Conservation (phyloP, 2,113 vertebrate species). For the Taxidea taxus region DNA sequence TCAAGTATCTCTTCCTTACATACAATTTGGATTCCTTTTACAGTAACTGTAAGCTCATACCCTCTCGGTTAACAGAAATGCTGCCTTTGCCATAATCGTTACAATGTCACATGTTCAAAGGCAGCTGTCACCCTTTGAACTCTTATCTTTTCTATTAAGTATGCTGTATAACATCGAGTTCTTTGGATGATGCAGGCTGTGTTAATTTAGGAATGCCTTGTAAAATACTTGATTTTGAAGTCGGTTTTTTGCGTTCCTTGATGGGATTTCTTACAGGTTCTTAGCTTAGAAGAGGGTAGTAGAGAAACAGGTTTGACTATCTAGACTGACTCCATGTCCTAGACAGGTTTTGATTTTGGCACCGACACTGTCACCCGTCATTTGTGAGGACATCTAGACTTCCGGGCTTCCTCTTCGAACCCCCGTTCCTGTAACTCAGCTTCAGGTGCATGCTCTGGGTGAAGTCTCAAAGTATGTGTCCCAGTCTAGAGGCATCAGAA, state of each 20-base stretch:
- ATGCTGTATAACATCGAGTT: neutral
- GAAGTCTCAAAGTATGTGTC: neutral
- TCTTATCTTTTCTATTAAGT: constrained; percentile 28
- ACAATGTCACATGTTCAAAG: neutral
- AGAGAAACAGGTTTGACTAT: neutral
- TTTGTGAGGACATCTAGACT: neutral
- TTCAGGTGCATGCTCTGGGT: accelerated
- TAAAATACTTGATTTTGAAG: constrained; percentile 17
- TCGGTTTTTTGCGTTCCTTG: neutral
- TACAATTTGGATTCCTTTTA: neutral
- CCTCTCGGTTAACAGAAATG: neutral
- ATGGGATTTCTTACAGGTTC: neutral
- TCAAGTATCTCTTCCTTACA: neutral
- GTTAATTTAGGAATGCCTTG: neutral
- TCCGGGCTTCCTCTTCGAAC: neutral
- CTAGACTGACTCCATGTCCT: neutral
- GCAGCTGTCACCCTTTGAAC: neutral
- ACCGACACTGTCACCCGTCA: too few species aligned
- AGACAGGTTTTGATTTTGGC: neutral
- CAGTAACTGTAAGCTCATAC: neutral
- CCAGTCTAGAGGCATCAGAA: neutral
- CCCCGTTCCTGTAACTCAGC: neutral
- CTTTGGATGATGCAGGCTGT: neutral
- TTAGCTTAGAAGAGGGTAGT: neutral
- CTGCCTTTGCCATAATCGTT: neutral